Evolutionary conservation across 2,888 invertebrate species (phyloP), one percentile per base, ranked within the genome.

Genomic region (Mylabris sibirica): DNA sequence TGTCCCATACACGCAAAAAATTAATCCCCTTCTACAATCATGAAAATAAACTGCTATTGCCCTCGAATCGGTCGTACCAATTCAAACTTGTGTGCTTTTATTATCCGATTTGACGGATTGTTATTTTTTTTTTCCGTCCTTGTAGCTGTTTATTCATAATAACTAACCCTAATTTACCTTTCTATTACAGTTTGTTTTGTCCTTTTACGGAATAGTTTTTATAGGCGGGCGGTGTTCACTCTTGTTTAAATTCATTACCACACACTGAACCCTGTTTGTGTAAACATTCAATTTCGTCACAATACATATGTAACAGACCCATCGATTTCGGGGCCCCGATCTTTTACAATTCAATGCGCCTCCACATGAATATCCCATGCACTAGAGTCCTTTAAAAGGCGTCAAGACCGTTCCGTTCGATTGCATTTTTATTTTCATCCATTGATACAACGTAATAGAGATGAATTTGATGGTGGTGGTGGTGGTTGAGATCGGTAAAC

Each of bases 261-360:
- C 71, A 69, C 59, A 69, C 65, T 63, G 68, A 66, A 68, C 69
- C 67, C 60, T 73, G 72, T 75, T 72, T 74, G 69, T 77, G 78
- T 75, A 76, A 78, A 79, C 77, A 76, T 77, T 78, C 79, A 76
- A 77, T 78, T 78, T 72, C 60, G 72, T 72, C 75, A 78, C 78
- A 79, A 81, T 80, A 79, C 80, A 81, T 81, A 81, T 81, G 80
- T 77, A 80, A 78, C 76, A 81, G 78, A 76, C 77, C 77, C 77
- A 71, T 66, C 74, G 69, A 69, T 68, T 63, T 71, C 4, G 38
- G 14, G 66, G 72, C 72, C 71, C 30, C 72, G 73, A 76, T 75
- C 75, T 75, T 77, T 77, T 76, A 77, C 78, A 78, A 78, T 78
- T 78, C 78, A 77, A 76, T 76, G 77, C 72, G 73, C 69, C 70